A percentile compares a stretch with the other conserved stretches of the same genome.
These are phyloP conservation scores for Lineus longissimus DNA, from an alignment of 1,140 invertebrate species.

Conservation along the genomic window DNA sequence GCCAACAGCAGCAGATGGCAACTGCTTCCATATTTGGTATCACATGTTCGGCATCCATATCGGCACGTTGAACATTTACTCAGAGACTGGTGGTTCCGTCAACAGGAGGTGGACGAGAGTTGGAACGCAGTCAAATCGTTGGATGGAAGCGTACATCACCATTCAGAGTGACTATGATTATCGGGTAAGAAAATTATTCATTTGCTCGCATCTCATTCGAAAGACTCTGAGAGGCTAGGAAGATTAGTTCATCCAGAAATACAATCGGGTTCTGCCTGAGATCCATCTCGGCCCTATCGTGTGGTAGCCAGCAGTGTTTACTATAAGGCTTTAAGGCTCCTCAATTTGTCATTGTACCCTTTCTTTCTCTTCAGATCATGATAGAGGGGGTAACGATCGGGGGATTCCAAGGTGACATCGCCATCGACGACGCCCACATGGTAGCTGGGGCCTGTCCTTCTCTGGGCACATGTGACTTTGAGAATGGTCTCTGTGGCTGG, in stretches of 20 bases:
- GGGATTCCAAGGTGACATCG: conserved; percentile 44
- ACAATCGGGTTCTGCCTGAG: too few relatives aligned
- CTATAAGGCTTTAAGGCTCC: background rate
- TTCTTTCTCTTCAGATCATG: conserved; percentile 19
- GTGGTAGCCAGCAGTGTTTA: background rate
- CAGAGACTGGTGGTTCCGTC: background rate
- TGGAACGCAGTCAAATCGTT: conserved; percentile 37
- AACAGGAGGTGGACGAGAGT: conserved; percentile 27
- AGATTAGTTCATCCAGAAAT: too few relatives aligned
- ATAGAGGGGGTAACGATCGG: conserved; percentile 36
- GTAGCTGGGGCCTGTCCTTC: conserved; percentile 31
- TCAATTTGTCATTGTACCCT: background rate
- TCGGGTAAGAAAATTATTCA: too few relatives aligned
- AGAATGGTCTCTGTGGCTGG: conserved; percentile 8
- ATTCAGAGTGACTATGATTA: conserved; percentile 2
- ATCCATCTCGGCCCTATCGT: too few relatives aligned
- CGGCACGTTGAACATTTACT: conserved; percentile 15
- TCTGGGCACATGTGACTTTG: conserved; percentile 4
- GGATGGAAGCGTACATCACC: conserved; percentile 31
- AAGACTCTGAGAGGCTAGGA: too few relatives aligned
- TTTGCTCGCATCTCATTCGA: too few relatives aligned
- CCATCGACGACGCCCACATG: conserved; percentile 50
- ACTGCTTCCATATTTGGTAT: conserved; percentile 32
- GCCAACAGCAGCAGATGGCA: too few relatives aligned
- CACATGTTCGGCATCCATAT: conserved; percentile 30